Evolutionary conservation across 1,140 invertebrate species (phyloP), one percentile per base, ranked within the genome.

Genomic region (Anagrus nilaparvatae): DNA sequence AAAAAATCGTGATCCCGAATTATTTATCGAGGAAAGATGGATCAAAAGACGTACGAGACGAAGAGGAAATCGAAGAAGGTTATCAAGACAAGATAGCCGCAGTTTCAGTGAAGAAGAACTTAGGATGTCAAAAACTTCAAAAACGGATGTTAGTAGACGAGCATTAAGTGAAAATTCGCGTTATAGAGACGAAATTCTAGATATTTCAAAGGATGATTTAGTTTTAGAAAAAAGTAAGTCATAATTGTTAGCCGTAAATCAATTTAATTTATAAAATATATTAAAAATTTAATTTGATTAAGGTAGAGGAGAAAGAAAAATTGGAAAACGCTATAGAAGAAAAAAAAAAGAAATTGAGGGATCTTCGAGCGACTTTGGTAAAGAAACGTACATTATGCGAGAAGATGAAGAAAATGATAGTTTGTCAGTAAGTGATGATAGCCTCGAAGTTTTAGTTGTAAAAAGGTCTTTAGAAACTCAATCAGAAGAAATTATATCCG

Each of bases 51-150:
- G 61, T 20, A 66, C 58, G 0, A 48, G 58, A 5, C 51, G 55
- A 41, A 49, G 59, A 31, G 54, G 61, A 19, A 63, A 55, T 51
- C 31, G 25, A 18, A 27, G 32, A 5, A 14, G 31, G 3, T 34
- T 56, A 1, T 48, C 56, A 13, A 55, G 63, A 28, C 48, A 56
- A 16, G 59, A 60, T 12, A 66, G 60, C 46, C 53, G 59, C 0
- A 67, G 64, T 43, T 67, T 62, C 29, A 68, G 65, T 39, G 65
- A 70, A 33, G 65, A 69, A 35, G 63, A 70, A 44, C 46, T 67
- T 1, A 50, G 59, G 13, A 19, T 58, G 2, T 54, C 63, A 2
- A 67, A 63, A 27, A 48, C 54, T 2, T 60, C 57, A 0, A 55
- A 53, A 18, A 55, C 49, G 18, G 54, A 47, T n/a, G n/a, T n/a